phyloP scores from a whole-genome alignment of 1,140 invertebrate species.

The Drosophila rufa region DNA sequence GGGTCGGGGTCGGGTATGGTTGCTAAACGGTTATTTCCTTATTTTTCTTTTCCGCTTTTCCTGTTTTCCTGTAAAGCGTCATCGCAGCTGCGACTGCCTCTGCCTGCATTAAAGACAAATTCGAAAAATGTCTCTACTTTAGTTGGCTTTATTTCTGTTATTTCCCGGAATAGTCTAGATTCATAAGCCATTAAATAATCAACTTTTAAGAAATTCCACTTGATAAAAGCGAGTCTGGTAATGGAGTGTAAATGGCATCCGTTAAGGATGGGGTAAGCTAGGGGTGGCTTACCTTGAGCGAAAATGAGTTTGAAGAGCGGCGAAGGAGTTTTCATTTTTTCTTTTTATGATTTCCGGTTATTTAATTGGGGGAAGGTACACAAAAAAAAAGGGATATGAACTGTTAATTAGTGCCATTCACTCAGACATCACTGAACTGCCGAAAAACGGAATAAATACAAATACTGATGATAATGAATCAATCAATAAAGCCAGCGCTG shows the following conservation, averaged over 20 bases:
- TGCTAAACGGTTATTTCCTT: not conserved
- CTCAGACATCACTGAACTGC: not conserved
- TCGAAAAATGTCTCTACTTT: not conserved
- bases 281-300: too few species aligned
- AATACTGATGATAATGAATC: conserved; percentile 6
- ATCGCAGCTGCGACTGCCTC: too few species aligned
- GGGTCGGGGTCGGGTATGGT: not conserved
- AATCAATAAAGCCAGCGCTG: conserved; percentile 6
- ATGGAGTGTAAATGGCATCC: too few species aligned
- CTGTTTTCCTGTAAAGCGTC: too few species aligned
- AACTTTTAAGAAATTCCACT: too few species aligned
- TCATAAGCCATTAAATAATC: not conserved
- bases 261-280: too few species aligned
- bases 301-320: too few species aligned
- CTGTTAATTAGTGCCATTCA: conserved; percentile 17
- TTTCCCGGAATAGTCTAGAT: not conserved
- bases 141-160: not conserved
- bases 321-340: not conserved
- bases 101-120: too few species aligned
- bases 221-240: too few species aligned
- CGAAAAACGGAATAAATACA: not conserved
- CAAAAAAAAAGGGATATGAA: conserved; percentile 2
- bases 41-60: not conserved
- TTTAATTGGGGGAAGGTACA: not conserved
- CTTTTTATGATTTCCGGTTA: conserved; percentile 5